Evolutionary conservation across 2,113 vertebrate species (phyloP).

Genomic region (Pipa parva): DNA sequence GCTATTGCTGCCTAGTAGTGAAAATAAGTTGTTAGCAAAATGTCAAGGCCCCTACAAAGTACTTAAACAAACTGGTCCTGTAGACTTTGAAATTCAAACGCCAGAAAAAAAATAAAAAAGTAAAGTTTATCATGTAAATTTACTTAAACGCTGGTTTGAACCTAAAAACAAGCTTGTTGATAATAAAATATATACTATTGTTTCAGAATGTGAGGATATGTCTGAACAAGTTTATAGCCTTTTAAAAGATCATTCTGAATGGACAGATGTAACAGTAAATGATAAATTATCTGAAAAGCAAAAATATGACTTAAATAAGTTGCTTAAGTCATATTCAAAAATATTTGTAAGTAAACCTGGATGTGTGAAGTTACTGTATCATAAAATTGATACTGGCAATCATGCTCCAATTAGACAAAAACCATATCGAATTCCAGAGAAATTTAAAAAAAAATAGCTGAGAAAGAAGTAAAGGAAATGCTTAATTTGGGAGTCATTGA

Average conservation of each 20-base stretch:
- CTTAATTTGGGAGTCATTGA: constrained; percentile 3
- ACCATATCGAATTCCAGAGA: background rate
- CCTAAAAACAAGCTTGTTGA: background rate
- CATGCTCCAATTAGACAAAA: background rate
- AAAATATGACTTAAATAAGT: background rate
- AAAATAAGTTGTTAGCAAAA: too few relatives aligned
- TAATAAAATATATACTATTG: background rate
- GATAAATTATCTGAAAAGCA: background rate
- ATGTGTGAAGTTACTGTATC: background rate
- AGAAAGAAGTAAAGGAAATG: background rate
- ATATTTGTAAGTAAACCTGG: background rate
- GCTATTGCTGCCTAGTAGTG: too few relatives aligned
- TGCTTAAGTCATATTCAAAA: background rate
- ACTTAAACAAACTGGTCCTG: too few relatives aligned
- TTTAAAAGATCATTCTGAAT: background rate
- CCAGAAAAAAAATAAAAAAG: too few relatives aligned
- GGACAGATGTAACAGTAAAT: background rate
- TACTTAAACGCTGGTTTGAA: background rate
- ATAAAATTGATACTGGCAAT: background rate
- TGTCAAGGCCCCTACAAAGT: too few relatives aligned
- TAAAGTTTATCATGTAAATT: background rate
- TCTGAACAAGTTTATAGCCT: background rate
- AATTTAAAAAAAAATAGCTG: background rate
- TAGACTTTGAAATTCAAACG: too few relatives aligned
- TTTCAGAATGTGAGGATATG: background rate